Conservation (phyloP, 1,140 invertebrate species). For the Gryllus bimaculatus region DNA sequence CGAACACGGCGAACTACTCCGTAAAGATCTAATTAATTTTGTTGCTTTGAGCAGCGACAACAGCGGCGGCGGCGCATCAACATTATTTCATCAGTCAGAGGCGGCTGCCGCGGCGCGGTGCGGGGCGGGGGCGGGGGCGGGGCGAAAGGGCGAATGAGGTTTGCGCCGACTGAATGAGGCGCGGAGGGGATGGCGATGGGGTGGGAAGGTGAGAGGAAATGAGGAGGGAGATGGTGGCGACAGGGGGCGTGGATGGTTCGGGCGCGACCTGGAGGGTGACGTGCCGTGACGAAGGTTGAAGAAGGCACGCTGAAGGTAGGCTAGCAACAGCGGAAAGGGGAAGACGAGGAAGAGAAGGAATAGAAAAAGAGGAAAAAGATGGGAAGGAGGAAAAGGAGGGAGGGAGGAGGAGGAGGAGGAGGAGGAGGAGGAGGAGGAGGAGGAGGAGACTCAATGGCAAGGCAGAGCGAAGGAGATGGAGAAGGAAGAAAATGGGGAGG, state of each 20-base stretch:
- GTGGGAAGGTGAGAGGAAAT: too few species aligned
- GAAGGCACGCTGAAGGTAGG: too few species aligned
- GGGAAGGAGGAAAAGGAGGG: not conserved
- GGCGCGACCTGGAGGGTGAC: too few species aligned
- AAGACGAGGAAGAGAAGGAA: not conserved
- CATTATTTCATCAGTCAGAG: constrained; percentile 10
- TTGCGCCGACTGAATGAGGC: not conserved
- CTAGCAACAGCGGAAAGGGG: too few species aligned
- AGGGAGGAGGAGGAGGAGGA: not conserved
- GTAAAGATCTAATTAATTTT: constrained; percentile 15
- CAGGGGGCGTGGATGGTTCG: too few species aligned
- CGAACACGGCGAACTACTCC: not conserved
- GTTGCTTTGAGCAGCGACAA: constrained; percentile 9
- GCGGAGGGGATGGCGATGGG: not conserved
- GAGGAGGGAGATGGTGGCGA: not conserved
- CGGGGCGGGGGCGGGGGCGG: not conserved
- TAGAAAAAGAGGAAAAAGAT: not conserved
- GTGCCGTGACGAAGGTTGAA: too few species aligned
- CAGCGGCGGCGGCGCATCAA: not conserved
- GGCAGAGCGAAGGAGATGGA: not conserved
- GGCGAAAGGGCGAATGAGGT: not conserved
- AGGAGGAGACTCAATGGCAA: not conserved
- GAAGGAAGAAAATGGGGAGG: not conserved
- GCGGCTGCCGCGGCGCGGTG: not conserved
- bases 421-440: not conserved